phyloP scores from a whole-genome alignment of 2,797 vertebrate species.

The Cheirogaleus major region DNA sequence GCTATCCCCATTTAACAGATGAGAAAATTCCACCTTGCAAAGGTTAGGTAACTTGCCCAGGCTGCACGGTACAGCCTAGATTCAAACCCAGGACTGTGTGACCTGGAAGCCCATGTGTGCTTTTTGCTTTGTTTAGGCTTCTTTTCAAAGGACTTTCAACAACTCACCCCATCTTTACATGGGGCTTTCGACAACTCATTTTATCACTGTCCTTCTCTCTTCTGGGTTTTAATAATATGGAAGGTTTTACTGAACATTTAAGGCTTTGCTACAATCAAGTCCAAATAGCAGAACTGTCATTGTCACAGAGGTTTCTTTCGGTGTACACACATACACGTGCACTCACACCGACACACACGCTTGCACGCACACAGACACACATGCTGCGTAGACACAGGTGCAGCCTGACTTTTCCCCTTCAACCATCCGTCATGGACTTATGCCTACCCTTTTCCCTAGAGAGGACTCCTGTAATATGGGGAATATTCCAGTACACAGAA shows the following conservation, averaged over 20 bases:
- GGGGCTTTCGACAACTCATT: not conserved
- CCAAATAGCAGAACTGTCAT: not conserved
- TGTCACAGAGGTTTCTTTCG: not conserved
- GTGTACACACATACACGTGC: accelerated
- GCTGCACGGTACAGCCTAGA: too few species aligned
- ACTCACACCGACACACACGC: not conserved
- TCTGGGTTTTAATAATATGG: not conserved
- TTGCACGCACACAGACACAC: accelerated
- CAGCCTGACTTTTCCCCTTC: not conserved
- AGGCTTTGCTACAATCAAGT: not conserved
- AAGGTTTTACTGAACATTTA: not conserved
- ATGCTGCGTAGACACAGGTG: not conserved
- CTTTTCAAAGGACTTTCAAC: not conserved
- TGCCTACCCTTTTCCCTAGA: not conserved
- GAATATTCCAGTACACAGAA: not conserved
- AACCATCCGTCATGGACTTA: not conserved
- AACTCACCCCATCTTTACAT: not conserved
- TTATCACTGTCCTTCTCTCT: not conserved
- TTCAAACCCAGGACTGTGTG: not conserved
- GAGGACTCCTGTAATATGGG: not conserved
- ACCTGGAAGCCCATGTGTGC: not conserved
- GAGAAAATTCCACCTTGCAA: too few species aligned
- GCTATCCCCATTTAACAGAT: not conserved
- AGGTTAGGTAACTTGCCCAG: too few species aligned
- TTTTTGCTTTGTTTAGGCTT: not conserved